Evolutionary conservation across 1,140 invertebrate species (phyloP), one percentile per base, ranked within the genome.

Genomic region (Pogonognathellus flavescens): DNA sequence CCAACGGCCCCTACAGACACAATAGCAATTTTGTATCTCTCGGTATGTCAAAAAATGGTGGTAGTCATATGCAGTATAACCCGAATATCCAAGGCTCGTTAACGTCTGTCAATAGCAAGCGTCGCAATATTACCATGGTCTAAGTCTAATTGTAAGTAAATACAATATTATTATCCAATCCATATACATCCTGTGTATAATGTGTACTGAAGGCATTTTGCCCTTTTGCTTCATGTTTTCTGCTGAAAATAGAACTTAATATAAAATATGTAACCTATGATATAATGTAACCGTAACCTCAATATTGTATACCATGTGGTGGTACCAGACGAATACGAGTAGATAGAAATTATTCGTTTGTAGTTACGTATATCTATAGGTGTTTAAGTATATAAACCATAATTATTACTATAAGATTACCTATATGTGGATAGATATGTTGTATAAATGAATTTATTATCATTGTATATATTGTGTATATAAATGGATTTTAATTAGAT

Each of bases 71-170:
- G 53, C 90, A 90, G 59, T 92, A 92, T 88, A 92, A 92, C 86
- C 90, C 91, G 2, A 92, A 92, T 89, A 88, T 92, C 55, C 92
- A 93, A 87, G 92, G 92, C 11, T 92, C 92, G 0, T 88, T 93
- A 80, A 92, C 90, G 82, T 93, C 92, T 4, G 92, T 93, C 13
- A 92, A 92, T 88, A 92, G 92, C 88, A 90, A 92, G 80, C 62
- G 84, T 85, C 86, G 92, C 50, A 93, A 93, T 88, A 92, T 93
- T 55, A 93, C 92, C 7, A 93, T 93, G 92, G 92, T 93, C 83
- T 93, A 66, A 66, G 62, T 66, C 62, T 41, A n/a, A n/a, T n/a
- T n/a, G n/a, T n/a, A 66, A 66, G 25, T 25, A 66, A 66, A 66
- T 66, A 22, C 20, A 62, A 22, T 25, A 66, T 20, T 20, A 20